These are phyloP conservation scores for Garrulus glandarius DNA, from an alignment of 2,797 vertebrate species.

Conservation along the genomic window DNA sequence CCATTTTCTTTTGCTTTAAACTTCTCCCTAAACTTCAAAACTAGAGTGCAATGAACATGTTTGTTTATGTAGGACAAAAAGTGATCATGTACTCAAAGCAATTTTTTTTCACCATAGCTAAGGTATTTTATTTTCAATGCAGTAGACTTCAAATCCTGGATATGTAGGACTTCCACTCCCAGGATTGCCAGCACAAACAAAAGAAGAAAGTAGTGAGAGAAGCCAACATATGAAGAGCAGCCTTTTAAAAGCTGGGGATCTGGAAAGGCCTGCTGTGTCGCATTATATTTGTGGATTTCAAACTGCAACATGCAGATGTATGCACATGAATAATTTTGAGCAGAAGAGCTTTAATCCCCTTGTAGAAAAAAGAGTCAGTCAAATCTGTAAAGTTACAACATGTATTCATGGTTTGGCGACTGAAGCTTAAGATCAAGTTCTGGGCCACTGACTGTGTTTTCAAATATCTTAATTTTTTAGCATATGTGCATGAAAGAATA, in stretches of 20 bases:
- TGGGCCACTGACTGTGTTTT: not conserved
- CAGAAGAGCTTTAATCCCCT: conserved; percentile 9
- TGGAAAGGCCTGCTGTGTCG: conserved; percentile 12
- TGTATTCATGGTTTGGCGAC: not conserved
- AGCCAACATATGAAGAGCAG: not conserved
- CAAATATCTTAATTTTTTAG: not conserved
- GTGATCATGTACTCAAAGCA: not conserved
- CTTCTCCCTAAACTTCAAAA: not conserved
- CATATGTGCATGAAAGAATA: not conserved
- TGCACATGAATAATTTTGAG: conserved; percentile 44
- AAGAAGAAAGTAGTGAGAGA: conserved; percentile 24
- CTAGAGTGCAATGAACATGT: not conserved
- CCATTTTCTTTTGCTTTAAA: not conserved
- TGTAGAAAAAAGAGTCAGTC: conserved; percentile 31
- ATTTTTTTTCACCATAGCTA: not conserved
- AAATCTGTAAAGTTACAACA: conserved; percentile 27
- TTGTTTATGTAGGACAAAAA: not conserved
- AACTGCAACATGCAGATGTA: conserved; percentile 15
- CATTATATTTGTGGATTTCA: conserved; percentile 21
- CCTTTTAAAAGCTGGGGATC: conserved; percentile 8
- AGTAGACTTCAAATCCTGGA: not conserved
- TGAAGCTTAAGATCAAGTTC: not conserved
- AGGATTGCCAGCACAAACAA: not conserved
- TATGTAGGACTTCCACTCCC: not conserved
- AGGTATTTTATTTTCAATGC: not conserved